Evolutionary conservation across 2,888 invertebrate species (phyloP), one percentile per base, ranked within the genome.

Genomic region (Clivina fossor): DNA sequence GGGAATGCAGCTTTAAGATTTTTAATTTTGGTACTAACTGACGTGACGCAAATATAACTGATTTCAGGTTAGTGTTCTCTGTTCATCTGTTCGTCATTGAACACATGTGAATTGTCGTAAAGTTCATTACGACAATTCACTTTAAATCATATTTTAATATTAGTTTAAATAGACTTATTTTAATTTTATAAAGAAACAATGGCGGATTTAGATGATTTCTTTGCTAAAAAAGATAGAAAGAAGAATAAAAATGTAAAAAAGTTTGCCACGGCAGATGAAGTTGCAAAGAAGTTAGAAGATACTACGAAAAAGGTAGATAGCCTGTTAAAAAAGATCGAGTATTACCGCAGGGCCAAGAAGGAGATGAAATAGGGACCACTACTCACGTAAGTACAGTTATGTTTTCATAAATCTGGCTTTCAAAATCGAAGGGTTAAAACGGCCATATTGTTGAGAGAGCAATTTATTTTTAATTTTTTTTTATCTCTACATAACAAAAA

Each of bases 131-230:
- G 53, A 44, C 53, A 53, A 37, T 53, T 53, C 53, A 53, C 53
- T 19, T 33, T 40, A 44, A 53, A 50, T 33, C 26, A 44, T 26
- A 53, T 53, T 53, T 53, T 53, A 44, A 44, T 43, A 53, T 44
- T 44, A 53, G 53, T 53, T 53, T 44, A 3, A 20, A 33, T 33
- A 44, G 18, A 43, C 24, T 33, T 47, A 44, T 53, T 53, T 53
- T 53, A 53, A 53, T 53, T 43, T 44, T 44, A 18, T 53, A 43
- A 53, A 35, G 19, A 33, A 53, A 53, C 37, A 43, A 95, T 95
- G 94, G 91, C 93, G 64, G 93, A 94, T 79, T 80, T 96, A 69
- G 96, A 96, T 76, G 93, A 94, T 81, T 96, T 96, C 77, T 96
- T 96, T 76, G 95, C 95, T 57, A 96, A 95, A 78, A 94, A 95